These are phyloP conservation scores for Triops cancriformis DNA, from an alignment of 1,140 invertebrate genomes.

Conservation along the genomic window DNA sequence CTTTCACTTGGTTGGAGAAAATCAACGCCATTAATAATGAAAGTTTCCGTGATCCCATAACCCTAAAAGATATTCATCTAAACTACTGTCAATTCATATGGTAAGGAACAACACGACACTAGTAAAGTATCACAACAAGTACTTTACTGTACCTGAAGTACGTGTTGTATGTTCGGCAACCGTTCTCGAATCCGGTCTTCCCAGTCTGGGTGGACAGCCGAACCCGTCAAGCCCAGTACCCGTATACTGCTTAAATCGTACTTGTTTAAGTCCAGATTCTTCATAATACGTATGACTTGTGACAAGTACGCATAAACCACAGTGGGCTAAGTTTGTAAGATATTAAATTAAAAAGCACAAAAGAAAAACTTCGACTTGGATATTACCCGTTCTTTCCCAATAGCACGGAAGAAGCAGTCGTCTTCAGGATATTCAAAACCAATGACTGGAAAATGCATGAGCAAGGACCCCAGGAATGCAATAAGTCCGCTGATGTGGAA, in stretches of 20 bases:
- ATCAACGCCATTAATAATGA: neutral
- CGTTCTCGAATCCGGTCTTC: neutral
- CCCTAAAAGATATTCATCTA: neutral
- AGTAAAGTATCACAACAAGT: too few relatives aligned
- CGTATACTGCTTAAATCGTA: conserved; percentile 8
- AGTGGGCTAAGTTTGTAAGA: neutral
- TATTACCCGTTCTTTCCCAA: neutral
- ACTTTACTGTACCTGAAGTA: neutral
- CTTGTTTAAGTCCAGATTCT: neutral
- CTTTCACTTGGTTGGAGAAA: neutral
- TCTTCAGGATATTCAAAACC: neutral
- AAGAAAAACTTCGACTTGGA: neutral
- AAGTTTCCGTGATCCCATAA: neutral
- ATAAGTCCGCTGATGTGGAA: neutral
- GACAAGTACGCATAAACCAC: neutral
- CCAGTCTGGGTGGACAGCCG: neutral
- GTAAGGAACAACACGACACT: too few relatives aligned
- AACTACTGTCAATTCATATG: too few relatives aligned
- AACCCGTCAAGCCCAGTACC: neutral
- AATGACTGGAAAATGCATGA: neutral
- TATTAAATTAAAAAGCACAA: neutral
- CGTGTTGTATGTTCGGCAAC: neutral
- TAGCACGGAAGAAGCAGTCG: neutral
- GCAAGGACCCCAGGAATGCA: neutral
- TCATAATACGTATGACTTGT: conserved; percentile 14